These are phyloP conservation scores for Eupithecia inturbata DNA, from an alignment of 2,888 invertebrate genomes.

Conservation along the genomic window DNA sequence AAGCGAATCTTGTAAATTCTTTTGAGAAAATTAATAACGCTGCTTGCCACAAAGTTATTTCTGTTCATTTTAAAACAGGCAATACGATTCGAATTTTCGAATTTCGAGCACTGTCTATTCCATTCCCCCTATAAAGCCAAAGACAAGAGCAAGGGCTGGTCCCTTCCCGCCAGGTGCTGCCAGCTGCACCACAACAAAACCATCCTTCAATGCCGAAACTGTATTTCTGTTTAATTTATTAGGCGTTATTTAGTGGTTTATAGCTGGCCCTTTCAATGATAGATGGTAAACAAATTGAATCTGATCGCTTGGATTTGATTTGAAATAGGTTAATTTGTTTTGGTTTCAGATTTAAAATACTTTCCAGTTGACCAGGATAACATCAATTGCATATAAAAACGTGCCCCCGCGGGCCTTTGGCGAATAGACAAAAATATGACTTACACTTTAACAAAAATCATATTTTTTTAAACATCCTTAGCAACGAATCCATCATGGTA, in stretches of 20 bases:
- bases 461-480: too few species aligned
- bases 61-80: background rate
- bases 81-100: background rate
- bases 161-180: conserved; percentile 30
- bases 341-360: too few species aligned
- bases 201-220: conserved; percentile 34
- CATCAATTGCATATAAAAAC: too few species aligned
- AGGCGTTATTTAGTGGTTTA: conserved; percentile 26
- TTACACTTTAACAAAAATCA: too few species aligned
- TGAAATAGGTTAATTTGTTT: background rate
- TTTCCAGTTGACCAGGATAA: too few species aligned
- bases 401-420: too few species aligned
- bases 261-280: conserved; percentile 12
- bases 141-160: conserved; percentile 17
- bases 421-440: too few species aligned
- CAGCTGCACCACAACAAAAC: conserved; percentile 31
- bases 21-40: too few species aligned
- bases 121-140: conserved; percentile 19
- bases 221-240: conserved; percentile 36
- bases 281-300: background rate
- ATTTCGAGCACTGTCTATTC: conserved; percentile 14
- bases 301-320: background rate
- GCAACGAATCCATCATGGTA: too few species aligned
- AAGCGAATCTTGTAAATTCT: too few species aligned
- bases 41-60: background rate